Evolutionary conservation across 2,797 vertebrate genomes (phyloP).

Genomic region (Pseudopleuronectes americanus): DNA sequence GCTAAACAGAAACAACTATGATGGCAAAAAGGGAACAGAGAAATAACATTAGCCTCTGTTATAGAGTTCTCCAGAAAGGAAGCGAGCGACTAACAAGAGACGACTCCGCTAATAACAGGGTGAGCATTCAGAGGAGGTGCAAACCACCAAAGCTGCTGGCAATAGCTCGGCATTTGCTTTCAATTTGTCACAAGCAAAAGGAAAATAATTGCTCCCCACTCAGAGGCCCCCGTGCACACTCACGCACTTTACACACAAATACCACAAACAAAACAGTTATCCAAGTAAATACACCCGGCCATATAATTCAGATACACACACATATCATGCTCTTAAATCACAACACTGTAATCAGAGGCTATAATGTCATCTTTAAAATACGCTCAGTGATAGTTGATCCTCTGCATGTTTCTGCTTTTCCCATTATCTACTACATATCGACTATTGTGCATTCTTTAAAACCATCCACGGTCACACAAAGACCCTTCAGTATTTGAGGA

Average conservation of each 20-base stretch:
- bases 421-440: no score
- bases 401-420: no score
- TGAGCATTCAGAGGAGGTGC: constrained; percentile 26
- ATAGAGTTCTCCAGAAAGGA: constrained; percentile 30
- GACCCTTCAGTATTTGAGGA: no score
- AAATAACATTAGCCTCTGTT: constrained; percentile 28
- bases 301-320: neutral
- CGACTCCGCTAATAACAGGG: constrained; percentile 40
- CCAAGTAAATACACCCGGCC: constrained; percentile 1
- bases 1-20: constrained; percentile 21
- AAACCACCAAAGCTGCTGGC: constrained; percentile 32
- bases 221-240: neutral
- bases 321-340: no score
- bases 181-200: constrained; percentile 53
- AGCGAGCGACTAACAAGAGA: constrained; percentile 46
- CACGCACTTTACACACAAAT: neutral
- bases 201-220: constrained; percentile 46
- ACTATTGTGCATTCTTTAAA: no score
- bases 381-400: no score
- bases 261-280: constrained; percentile 14
- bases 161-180: constrained; percentile 50
- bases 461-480: no score
- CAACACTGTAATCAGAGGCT: no score
- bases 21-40: constrained; percentile 21
- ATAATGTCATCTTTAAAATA: no score